Base-by-base conservation (phyloP, 2,797 vertebrate species). In the Coregonus ussuriensis region DNA sequence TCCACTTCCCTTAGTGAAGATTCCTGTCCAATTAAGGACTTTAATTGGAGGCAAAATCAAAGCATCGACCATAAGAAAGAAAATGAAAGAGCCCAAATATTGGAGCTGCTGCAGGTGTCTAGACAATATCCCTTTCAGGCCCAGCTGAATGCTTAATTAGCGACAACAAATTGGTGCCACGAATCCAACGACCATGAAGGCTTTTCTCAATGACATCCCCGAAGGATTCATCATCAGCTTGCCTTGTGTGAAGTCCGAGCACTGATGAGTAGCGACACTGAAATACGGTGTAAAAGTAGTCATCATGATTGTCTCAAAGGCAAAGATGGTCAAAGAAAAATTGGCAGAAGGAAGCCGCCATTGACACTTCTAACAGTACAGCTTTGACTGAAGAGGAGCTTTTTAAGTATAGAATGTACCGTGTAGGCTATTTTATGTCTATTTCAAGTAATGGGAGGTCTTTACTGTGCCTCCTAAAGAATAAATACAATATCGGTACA, bases 81-180 rank as follows among this genome's bases (percentile, higher is more conserved):
- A 75, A 78, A 71, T 74, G 74, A 70, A 83, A 71, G 41, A 72
- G 81, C 65, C 72, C 74, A 77, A 81, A 86, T 79, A 80, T 74
- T 77, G 74, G 75, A 86, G 85, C 81, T 83, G 71, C 78, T 75
- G 83, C 89, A 89, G 88, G 89, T 89, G 89, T 87, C 81, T 79
- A 65, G 81, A 86, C 88, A 89, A 84, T 84, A 78, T 78, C 70
- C 72, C 71, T 78, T 6, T 52, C n/a, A 15, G 73, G 74, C 73
- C 75, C 69, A 78, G 4, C 11, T 84, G 77, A 75, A 82, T 18
- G 66, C 33, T 76, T 87, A 82, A 87, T 84, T 76, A 82, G 80
- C 5, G 59, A 77, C 75, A 41, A 77, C 73, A 81, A 81, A 72
- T 52, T 74, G 74, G 65, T 78, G 31, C 67, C 74, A 16, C 3